Evolutionary conservation across 2,888 invertebrate species (phyloP), one percentile per base, ranked within the genome.

Genomic region (Pimpla rufipes): DNA sequence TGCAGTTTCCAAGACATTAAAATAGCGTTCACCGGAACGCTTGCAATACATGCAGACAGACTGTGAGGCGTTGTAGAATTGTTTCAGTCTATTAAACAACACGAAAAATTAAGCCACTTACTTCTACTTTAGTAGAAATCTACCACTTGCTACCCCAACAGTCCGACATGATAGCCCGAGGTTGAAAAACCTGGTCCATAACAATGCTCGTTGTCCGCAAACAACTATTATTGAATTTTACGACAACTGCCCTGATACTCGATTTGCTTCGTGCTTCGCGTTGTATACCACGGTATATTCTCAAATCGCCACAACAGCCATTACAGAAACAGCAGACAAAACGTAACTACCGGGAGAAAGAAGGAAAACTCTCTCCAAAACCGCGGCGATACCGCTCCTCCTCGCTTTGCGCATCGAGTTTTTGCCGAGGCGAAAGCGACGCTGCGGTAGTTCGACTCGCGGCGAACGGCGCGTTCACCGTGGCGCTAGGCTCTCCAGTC

Each of bases 141-240:
- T 35, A 4, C 23, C 35, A 10, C 23, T 21, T 21, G 42, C 45
- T 47, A 13, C 3, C 29, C 10, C 8, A 2, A 2, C 10, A 18
- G 18, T 0, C 18, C 2, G 8, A 52, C 0, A 37, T 11, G 13
- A 4, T 6, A 18, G 0, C 2, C 37, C 23, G 10, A 18, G 10
- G n/a, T 16, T 23, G n/a, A 57, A 13, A 57, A 29, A 13, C 29
- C 7, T 11, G 29, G 8, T 57, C 42, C 16, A 29, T 16, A 47
- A 29, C 29, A 6, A 47, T 18, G 29, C 18, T 37, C 37, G 50
- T 74, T 66, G 45, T 18, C 57, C 13, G 29, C 13, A 10, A 68
- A 40, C 66, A 74, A 68, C 47, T 57, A 67, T 79, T 67, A 67
- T 68, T 29, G 35, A 47, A 67, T 50, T 67, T 68, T 52, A 74